Evolutionary conservation across 2,888 invertebrate genomes (phyloP).

Genomic region (Ochlodes sylvanus): DNA sequence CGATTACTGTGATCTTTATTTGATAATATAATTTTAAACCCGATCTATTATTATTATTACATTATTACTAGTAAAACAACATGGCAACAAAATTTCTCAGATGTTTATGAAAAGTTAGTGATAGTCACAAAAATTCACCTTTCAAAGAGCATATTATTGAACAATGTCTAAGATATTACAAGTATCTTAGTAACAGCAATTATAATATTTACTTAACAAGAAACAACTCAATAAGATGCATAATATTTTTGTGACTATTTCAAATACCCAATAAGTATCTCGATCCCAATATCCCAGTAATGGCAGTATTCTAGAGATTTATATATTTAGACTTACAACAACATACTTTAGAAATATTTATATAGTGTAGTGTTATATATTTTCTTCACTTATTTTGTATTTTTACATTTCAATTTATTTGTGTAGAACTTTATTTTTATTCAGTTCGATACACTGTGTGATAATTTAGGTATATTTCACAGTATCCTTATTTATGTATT

Average conservation of each 20-base stretch:
- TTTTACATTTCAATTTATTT: not conserved
- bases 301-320: not conserved
- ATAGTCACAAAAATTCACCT: not conserved
- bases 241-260: constrained; percentile 7
- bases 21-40: too few relatives aligned
- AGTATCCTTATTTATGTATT: constrained; percentile 38
- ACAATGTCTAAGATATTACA: too few relatives aligned
- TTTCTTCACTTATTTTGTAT: not conserved
- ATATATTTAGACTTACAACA: not conserved
- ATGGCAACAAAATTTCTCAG: not conserved
- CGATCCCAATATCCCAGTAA: not conserved
- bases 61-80: not conserved
- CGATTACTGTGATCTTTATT: too few relatives aligned
- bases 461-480: constrained; percentile 17
- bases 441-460: not conserved
- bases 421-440: not conserved
- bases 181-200: too few relatives aligned
- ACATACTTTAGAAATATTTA: not conserved
- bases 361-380: not conserved
- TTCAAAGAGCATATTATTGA: too few relatives aligned
- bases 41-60: too few relatives aligned
- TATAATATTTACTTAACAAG: too few relatives aligned
- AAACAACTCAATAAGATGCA: not conserved
- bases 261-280: not conserved
- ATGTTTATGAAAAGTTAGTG: not conserved